Conservation (phyloP, 2,888 invertebrate species). For the Mimumesa dahlbomi region DNA sequence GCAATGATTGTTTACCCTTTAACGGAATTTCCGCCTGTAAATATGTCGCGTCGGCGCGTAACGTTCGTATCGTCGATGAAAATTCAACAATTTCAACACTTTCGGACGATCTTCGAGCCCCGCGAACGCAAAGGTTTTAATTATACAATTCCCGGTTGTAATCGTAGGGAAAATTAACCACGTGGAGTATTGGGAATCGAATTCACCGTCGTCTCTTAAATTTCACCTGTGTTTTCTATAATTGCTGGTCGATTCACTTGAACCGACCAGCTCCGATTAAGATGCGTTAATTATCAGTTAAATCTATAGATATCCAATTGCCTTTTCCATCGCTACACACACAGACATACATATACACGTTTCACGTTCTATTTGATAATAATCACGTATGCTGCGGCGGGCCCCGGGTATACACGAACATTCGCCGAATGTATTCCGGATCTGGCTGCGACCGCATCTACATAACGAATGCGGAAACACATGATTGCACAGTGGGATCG, state of each 20-base stretch:
- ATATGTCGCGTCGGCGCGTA: too few species aligned
- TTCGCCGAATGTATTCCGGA: conserved; percentile 30
- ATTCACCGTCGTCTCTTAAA: neutral
- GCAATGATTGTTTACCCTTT: too few species aligned
- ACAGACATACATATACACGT: too few species aligned
- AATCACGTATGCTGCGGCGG: conserved; percentile 48
- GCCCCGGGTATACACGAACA: conserved; percentile 19
- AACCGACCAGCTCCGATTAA: neutral
- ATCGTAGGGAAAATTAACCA: too few species aligned
- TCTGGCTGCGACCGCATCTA: conserved; percentile 18
- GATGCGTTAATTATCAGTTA: conserved; percentile 14
- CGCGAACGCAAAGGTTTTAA: too few species aligned
- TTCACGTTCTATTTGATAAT: conserved; percentile 61
- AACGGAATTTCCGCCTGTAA: too few species aligned
- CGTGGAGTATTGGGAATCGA: neutral
- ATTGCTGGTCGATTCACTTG: neutral
- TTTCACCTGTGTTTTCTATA: neutral
- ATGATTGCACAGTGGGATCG: conserved; percentile 19
- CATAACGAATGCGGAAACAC: conserved; percentile 40
- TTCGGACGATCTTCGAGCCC: too few species aligned
- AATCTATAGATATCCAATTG: conserved; percentile 14
- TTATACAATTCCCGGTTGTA: too few species aligned
- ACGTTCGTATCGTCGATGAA: too few species aligned
- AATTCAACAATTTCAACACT: too few species aligned
- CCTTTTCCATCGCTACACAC: conserved; percentile 31